Evolutionary conservation across 2,888 invertebrate genomes (phyloP).

Genomic region (Microctonus aethiopoides): DNA sequence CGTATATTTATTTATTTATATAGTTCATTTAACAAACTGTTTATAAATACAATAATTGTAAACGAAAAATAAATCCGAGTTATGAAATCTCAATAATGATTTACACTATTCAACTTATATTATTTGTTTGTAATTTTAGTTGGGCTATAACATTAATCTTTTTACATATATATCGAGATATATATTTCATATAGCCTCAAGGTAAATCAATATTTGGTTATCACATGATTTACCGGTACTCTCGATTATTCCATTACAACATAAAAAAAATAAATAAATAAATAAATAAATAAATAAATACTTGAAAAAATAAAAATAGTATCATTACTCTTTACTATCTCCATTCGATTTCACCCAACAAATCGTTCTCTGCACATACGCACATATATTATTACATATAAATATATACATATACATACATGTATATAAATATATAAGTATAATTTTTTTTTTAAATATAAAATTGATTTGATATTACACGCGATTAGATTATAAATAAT

Average conservation of each 20-base stretch:
- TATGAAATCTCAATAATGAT: constrained; percentile 35
- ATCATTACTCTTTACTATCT: constrained; percentile 13
- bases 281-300: not conserved
- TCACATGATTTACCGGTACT: constrained; percentile 22
- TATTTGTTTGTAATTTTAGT: constrained; percentile 34
- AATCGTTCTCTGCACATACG: not conserved
- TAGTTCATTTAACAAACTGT: not conserved
- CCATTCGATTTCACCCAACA: constrained; percentile 1
- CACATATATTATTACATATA: not conserved
- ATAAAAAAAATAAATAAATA: not conserved
- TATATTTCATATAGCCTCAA: constrained; percentile 6
- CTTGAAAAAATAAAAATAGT: not conserved
- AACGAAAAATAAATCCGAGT: constrained; percentile 1
- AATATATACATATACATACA: not conserved
- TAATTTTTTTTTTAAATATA: constrained; percentile 6
- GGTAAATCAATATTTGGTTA: constrained; percentile 31
- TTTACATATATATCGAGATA: not conserved
- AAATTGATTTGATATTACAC: constrained; percentile 24
- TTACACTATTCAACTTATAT: constrained; percentile 32
- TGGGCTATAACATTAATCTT: constrained; percentile 34
- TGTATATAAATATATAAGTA: not conserved
- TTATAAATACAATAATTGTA: not conserved
- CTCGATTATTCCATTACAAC: not conserved
- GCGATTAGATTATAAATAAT: constrained; percentile 26
- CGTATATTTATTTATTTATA: not conserved